Base-by-base conservation (phyloP, 1,140 invertebrate genomes). In the Drosophila littoralis region DNA sequence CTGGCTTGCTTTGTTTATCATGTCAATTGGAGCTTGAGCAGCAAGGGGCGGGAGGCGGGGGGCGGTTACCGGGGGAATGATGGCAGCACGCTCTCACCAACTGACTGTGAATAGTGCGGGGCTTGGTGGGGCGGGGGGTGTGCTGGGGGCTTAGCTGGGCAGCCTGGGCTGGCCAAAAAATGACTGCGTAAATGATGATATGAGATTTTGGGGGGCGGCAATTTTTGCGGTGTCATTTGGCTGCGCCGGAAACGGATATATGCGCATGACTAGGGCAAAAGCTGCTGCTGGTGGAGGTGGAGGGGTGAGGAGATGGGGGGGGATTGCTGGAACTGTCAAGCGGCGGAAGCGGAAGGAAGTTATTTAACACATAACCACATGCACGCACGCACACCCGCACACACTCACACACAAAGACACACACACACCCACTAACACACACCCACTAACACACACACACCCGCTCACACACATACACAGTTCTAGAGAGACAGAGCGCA, bases 161-260 rank as follows among this genome's bases (percentile, higher is more conserved):
- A 65, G 46, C 17, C 63, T 70, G 50, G 50, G 48, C 61, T 54
- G 50, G 75, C 79, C 83, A 75, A 88, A 86, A 86, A 88, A 88
- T 79, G 71, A 89, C 84, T 88, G 80, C 84, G 84, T 88, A 88
- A 88, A 88, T 88, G 83, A 88, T 88, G 83, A 89, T 89, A 89
- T 88, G 84, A 88, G 80, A 89, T 88, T 88, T 88, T 28, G 0
- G 22, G 76, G 83, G 76, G 80, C 17, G 15, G 71, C 83, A 88
- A 84, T 88, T 59, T 88, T 74, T 88, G 83, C 83, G 84, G 83
- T 82, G 79, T 88, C 84, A 88, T 89, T 89, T 79, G 67, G 66
- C 57, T 57, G 1, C 33, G 48, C 36, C 77, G 82, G 82, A 86
- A 86, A 63, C 80, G 79, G 82, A 89, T 75, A 78, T 80, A 76